phyloP scores from a whole-genome alignment of 2,888 invertebrate genomes.

The Disparrhopalites patrizii region DNA sequence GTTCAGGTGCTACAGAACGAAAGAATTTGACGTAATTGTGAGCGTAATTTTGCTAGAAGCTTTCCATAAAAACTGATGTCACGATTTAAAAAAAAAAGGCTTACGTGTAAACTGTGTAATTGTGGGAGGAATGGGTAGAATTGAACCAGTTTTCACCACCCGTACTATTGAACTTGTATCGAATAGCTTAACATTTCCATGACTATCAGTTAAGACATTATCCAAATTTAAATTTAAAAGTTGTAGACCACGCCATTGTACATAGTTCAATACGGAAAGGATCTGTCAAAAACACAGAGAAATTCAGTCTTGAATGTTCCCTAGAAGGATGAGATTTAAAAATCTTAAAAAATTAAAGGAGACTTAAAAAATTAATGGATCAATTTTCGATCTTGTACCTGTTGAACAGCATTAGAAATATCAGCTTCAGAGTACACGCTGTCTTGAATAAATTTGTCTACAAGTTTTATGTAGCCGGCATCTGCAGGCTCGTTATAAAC shows the following conservation, averaged over 20 bases:
- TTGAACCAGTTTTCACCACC: constrained; percentile 25
- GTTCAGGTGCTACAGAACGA: constrained; percentile 38
- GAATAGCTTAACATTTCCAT: constrained; percentile 27
- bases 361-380: background rate
- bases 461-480: constrained; percentile 19
- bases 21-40: constrained; percentile 11
- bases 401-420: constrained; percentile 24
- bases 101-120: constrained; percentile 26
- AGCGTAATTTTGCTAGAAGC: constrained; percentile 64
- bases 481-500: constrained; percentile 21
- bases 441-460: constrained; percentile 26
- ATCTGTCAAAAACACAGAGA: constrained; percentile 62
- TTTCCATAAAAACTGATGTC: constrained; percentile 64
- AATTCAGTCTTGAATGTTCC: too few species aligned
- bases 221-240: constrained; percentile 51
- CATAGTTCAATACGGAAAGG: constrained; percentile 78
- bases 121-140: constrained; percentile 27
- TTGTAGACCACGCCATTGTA: constrained; percentile 83
- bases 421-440: constrained; percentile 25
- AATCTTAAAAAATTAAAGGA: too few species aligned
- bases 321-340: background rate
- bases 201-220: constrained; percentile 32
- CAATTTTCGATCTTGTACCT: constrained; percentile 1
- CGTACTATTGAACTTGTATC: constrained; percentile 27
- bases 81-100: background rate